Percentiles rank a stretch among this genome's conserved stretches.
Conservation (phyloP, 1,140 invertebrate species). For the Magallana ariakensis region DNA sequence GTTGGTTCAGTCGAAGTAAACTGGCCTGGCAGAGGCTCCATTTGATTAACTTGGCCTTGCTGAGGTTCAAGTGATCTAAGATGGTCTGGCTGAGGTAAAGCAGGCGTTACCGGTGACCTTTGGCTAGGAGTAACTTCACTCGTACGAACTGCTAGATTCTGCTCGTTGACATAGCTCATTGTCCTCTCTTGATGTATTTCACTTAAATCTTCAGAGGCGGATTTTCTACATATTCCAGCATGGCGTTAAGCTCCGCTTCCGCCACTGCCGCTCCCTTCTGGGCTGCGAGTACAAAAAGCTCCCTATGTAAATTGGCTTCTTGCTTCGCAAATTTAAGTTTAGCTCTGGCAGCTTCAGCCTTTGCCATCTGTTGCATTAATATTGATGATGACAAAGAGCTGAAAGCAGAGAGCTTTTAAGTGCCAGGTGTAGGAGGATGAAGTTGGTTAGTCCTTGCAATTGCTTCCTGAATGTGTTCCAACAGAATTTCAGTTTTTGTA, state of each 20-base stretch:
- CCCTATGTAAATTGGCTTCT: not conserved
- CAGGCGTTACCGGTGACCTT: not conserved
- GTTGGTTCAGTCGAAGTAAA: no score
- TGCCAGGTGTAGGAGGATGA: not conserved
- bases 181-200: no score
- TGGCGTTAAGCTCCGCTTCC: not conserved
- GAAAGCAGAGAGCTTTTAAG: not conserved
- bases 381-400: not conserved
- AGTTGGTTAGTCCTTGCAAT: not conserved
- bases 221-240: not conserved
- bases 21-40: no score
- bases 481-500: not conserved
- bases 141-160: not conserved
- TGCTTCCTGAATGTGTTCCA: not conserved
- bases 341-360: not conserved
- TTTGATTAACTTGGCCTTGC: no score
- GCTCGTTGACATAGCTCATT: not conserved
- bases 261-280: not conserved
- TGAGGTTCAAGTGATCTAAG: no score
- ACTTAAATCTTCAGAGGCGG: not conserved
- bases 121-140: not conserved
- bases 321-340: not conserved
- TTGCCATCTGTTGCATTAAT: not conserved
- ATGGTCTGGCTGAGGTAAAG: not conserved
- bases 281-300: not conserved